Base-by-base conservation (phyloP, 2,888 invertebrate genomes). In the Melitaea athalia region DNA sequence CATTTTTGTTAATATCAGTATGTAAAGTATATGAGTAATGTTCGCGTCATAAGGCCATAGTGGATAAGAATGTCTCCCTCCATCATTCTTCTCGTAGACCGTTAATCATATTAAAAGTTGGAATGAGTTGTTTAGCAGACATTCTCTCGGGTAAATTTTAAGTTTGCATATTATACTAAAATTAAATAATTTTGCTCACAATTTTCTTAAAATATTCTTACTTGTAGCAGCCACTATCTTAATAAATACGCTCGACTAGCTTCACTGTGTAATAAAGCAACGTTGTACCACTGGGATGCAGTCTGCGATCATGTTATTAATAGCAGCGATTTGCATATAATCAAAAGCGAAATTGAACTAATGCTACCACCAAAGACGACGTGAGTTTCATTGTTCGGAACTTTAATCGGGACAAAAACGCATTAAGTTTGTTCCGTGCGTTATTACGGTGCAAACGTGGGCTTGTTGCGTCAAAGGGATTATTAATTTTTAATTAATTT, bases 271-370 rank as follows among this genome's bases (percentile, higher is more conserved):
- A 55, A 43, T 45, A 62, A 62, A 17, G 42, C 49, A 24, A 57
- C 14, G 33, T 61, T 55, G 55, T 61, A 57, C 61, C 53, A 53
- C 52, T 53, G 47, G 69, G 59, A 57, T 66, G 66, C 59, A 61
- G 60, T 66, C 55, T 67, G 61, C 52, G 45, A 47, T 10, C 14
- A 79, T 80, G 81, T 85, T 86, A 86, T 85, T 79, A 83, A 87
- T 85, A 77, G 75, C 68, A 70, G 72, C 70, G 77, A 89, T 88
- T 87, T 86, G 79, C 89, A 89, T 88, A 83, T 83, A 85, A 86
- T 85, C 83, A 83, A 80, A 83, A 79, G 82, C 82, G 73, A 82
- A 83, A 85, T 87, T 85, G 79, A 82, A 83, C 82, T 71, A 65
- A 66, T 60, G 60, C 63, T 17, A 50, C 55, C 31, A 17, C 17